phyloP scores from a whole-genome alignment of 2,888 invertebrate genomes.

The Idaea dimidiata region DNA sequence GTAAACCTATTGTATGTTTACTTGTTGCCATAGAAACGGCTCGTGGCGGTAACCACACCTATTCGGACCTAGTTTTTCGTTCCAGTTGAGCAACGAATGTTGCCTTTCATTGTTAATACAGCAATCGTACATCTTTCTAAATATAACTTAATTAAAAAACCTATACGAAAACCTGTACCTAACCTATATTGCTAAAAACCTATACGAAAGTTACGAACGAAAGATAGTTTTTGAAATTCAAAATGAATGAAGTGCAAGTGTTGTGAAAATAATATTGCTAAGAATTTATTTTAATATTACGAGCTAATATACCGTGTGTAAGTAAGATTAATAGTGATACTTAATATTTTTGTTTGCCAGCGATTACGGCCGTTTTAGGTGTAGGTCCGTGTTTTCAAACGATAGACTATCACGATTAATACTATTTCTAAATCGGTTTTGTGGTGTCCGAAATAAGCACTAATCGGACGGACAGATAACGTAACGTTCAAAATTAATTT shows the following conservation, averaged over 20 bases:
- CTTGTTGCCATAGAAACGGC: conserved; percentile 56
- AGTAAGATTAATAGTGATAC: too few relatives aligned
- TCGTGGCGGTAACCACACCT: conserved; percentile 67
- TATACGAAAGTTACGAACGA: not conserved
- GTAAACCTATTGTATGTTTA: conserved; percentile 60
- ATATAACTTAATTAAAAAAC: not conserved
- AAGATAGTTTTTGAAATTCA: not conserved
- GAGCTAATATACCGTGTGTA: too few relatives aligned
- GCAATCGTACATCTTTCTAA: not conserved
- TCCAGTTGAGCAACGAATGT: conserved; percentile 39
- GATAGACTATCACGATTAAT: too few relatives aligned
- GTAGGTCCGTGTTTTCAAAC: too few relatives aligned
- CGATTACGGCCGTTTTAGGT: too few relatives aligned
- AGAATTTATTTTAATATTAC: not conserved
- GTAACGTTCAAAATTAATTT: too few relatives aligned
- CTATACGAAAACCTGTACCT: not conserved
- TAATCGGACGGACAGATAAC: too few relatives aligned
- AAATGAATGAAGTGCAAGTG: not conserved
- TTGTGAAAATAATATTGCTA: conserved; percentile 13
- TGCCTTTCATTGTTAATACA: conserved; percentile 6
- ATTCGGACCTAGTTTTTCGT: conserved; percentile 53
- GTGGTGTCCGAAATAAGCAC: too few relatives aligned
- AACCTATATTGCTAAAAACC: not conserved
- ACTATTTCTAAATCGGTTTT: too few relatives aligned
- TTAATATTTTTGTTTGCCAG: too few relatives aligned